phyloP scores from a whole-genome alignment of 2,888 invertebrate species.

The Lochmaea capreae region DNA sequence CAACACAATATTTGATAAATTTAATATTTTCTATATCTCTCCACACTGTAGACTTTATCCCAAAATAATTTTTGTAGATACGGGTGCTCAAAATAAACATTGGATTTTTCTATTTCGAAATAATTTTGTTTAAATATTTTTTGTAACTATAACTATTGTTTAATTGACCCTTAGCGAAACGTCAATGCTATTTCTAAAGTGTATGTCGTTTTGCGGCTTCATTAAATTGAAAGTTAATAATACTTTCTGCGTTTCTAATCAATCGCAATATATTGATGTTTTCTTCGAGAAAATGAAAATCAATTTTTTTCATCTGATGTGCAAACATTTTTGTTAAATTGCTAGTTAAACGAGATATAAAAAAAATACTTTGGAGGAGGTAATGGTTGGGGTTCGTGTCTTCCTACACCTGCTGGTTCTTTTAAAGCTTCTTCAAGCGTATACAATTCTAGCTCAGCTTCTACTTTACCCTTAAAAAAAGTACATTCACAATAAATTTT shows the following conservation, averaged over 20 bases:
- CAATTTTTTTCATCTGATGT: background rate
- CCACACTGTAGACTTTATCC: too few relatives aligned
- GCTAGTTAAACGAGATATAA: background rate
- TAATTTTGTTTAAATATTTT: too few relatives aligned
- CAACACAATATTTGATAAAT: too few relatives aligned
- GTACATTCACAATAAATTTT: background rate
- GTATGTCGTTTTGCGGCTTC: constrained; percentile 23
- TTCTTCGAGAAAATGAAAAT: constrained; percentile 23
- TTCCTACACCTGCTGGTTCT: constrained; percentile 75
- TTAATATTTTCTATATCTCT: too few relatives aligned
- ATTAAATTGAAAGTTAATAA: constrained; percentile 36
- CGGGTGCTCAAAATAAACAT: too few relatives aligned
- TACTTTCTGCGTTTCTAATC: background rate
- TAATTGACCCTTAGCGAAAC: too few relatives aligned
- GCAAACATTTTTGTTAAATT: too few relatives aligned
- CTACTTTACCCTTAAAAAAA: constrained; percentile 73
- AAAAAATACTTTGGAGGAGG: constrained; percentile 72
- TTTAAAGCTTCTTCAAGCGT: constrained; percentile 71
- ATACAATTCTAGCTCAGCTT: constrained; percentile 74
- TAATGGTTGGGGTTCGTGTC: constrained; percentile 73
- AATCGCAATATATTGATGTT: constrained; percentile 1
- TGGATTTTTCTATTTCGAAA: too few relatives aligned
- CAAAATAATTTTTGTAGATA: too few relatives aligned
- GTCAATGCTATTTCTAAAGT: background rate
- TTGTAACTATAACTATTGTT: too few relatives aligned